Base-by-base conservation (phyloP, 2,888 invertebrate species). In the Erpobdella octoculata region DNA sequence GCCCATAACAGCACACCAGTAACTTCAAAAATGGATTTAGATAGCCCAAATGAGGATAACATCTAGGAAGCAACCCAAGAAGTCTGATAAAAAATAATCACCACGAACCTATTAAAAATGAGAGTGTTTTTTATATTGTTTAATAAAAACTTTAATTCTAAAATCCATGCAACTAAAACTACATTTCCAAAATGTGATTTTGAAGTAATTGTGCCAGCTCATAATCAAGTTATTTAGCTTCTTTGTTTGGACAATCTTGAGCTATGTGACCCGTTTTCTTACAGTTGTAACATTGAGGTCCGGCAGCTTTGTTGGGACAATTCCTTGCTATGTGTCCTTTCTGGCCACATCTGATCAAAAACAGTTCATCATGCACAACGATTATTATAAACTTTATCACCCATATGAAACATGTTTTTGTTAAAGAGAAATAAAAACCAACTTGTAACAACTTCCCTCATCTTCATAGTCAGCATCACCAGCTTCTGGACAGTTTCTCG, bases 381-480 rank as follows among this genome's bases (percentile, higher is more conserved):
- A n/a, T 36, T 33, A 31, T 15, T 25, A 18, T 53, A 35, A 18
- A 28, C 21, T 28, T 8, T 12, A 46, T 68, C 21, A 33, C 46
- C 15, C n/a, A 15, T n/a, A 46, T 46, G 15, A 46, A n/a, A n/a
- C n/a, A 46, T 46, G 31, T 12, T 28, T 36, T 59, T 1, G n/a
- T n/a, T n/a, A n/a, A n/a, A 58, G 18, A 80, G 73, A 83, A 84
- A 75, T 81, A 79, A 82, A 87, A 85, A 83, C 89, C 90, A 21
- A 94, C 82, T 89, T 89, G 76, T 77, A 76, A 72, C 77, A 77
- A 12, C 46, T 53, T 67, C 73, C 18, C n/a, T 33, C 35, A 21
- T 41, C 46, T n/a, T 70, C 64, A 83, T 89, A 90, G 83, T 89
- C 90, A 83, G 89, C 90, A 88, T 84, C 90, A 48, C 48, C 62